A percentile compares a stretch with the other conserved stretches of the same genome.
Conservation (phyloP, 2,113 vertebrate genomes). For the Progne subis region DNA sequence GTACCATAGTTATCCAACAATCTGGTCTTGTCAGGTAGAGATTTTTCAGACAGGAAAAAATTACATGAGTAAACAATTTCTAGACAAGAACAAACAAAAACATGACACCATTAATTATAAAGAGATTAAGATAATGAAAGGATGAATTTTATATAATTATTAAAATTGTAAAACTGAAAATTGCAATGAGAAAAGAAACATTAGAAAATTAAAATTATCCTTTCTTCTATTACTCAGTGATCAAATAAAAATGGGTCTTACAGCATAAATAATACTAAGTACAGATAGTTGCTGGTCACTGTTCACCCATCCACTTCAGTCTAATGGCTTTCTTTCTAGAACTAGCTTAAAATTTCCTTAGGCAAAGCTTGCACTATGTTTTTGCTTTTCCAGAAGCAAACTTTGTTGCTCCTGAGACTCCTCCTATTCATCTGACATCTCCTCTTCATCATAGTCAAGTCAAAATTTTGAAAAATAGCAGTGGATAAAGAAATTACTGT, state of each 20-base stretch:
- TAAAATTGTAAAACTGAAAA: neutral
- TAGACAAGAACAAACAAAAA: neutral
- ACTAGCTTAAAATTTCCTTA: neutral
- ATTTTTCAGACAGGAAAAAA: neutral
- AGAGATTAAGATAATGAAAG: neutral
- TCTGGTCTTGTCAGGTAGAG: neutral
- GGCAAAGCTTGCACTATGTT: neutral
- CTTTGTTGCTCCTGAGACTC: neutral
- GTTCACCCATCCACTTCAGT: neutral
- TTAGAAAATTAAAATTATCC: neutral
- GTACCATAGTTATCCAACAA: neutral
- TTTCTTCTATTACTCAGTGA: neutral
- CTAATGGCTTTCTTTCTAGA: neutral
- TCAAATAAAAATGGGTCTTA: neutral
- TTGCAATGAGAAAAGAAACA: neutral
- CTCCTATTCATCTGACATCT: neutral
- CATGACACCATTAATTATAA: neutral
- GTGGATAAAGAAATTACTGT: neutral
- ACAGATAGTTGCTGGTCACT: neutral
- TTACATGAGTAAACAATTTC: neutral
- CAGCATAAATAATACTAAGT: neutral
- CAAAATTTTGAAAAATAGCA: neutral
- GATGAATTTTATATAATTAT: neutral
- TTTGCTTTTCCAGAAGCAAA: neutral
- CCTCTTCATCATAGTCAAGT: neutral